Base-by-base conservation (phyloP, 2,113 vertebrate species). In the Melanerpes aurifrons region DNA sequence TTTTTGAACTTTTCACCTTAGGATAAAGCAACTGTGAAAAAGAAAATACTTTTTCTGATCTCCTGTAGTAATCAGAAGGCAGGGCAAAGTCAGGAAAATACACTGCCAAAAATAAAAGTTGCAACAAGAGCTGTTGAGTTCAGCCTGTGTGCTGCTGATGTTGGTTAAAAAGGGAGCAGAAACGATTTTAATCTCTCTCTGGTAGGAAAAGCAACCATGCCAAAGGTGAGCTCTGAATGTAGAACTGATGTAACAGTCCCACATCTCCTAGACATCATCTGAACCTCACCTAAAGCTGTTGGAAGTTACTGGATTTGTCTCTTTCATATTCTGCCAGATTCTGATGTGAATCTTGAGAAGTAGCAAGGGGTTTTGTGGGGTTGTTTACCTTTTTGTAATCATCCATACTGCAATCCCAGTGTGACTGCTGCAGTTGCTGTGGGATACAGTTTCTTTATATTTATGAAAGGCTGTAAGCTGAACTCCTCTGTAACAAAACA, bases 1-100 rank as follows among this genome's bases (percentile, higher is more conserved):
- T 32, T 12, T 45, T 57, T 89, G 91, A 87, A 91, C 86, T 94
- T 85, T 94, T 90, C 83, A 90, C 84, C 78, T 73, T 8, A 47
- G 53, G 12, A 89, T 73, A 53, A 72, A 93, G 56, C 32, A 67
- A 15, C 68, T 70, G 74, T 16, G 31, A 43, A 58, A 59, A 59
- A 84, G 29, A 63, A 89, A 93, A 53, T 63, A 32, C n/a, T 63
- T 73, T 79, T 89, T 70, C 28, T 89, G 84, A 57, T 68, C 63
- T 87, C 29, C 56, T 87, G 21, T 26, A 14, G 70, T 67, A 35
- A 40, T 48, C 54, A 58, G 64, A 59, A 76, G 11, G 21, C 26
- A 72, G 58, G 67, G 24, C 8, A 84, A 47, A 48, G n/a, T 35
- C 50, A 76, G 74, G 15, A 59, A 76, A 82, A 80, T 31, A 28